Percentiles rank a stretch among this genome's conserved stretches.
Evolutionary conservation across 2,113 vertebrate species (phyloP).

Genomic region (Bufo gargarizans): DNA sequence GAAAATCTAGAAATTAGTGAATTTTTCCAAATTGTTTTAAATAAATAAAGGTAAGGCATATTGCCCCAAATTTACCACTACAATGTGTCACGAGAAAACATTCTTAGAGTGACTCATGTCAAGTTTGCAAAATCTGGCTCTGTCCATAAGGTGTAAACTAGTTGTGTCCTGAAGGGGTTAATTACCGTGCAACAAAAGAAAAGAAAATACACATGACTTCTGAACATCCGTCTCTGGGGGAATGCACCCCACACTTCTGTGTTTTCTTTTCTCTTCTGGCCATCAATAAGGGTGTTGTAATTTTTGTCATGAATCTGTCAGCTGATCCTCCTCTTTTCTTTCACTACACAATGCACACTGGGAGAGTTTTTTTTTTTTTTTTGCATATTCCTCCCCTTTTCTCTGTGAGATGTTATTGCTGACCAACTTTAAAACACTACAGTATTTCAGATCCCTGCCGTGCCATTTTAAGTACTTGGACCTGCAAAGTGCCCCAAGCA

Average conservation of each 20-base stretch:
- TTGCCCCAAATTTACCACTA: too few species aligned
- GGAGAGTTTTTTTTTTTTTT: conserved; percentile 60
- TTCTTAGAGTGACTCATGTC: too few species aligned
- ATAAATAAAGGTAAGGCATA: too few species aligned
- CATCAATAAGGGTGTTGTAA: conserved; percentile 67
- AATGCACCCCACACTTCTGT: conserved; percentile 55
- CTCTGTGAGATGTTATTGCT: conserved; percentile 75
- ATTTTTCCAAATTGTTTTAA: too few species aligned
- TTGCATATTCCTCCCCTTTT: conserved; percentile 74
- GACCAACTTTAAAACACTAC: conserved; percentile 82
- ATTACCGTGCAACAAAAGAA: conserved; percentile 5
- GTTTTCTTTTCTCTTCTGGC: conserved; percentile 68
- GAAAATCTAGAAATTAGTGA: too few species aligned
- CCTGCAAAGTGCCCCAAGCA: conserved; percentile 82
- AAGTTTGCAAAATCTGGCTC: too few species aligned
- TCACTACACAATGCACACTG: conserved; percentile 69
- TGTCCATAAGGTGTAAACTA: too few species aligned
- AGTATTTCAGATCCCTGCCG: conserved; percentile 76
- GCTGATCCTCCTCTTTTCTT: conserved; percentile 71
- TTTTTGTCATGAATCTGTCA: conserved; percentile 72
- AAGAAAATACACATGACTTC: conserved; percentile 1
- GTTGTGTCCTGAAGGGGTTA: too few species aligned
- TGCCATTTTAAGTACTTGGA: conserved; percentile 80
- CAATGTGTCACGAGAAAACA: too few species aligned
- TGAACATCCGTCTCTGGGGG: not conserved